A percentile compares a stretch with the other conserved stretches of the same genome.
These are phyloP conservation scores for Druceiella hillmani DNA, from an alignment of 2,888 invertebrate species.

Conservation along the genomic window DNA sequence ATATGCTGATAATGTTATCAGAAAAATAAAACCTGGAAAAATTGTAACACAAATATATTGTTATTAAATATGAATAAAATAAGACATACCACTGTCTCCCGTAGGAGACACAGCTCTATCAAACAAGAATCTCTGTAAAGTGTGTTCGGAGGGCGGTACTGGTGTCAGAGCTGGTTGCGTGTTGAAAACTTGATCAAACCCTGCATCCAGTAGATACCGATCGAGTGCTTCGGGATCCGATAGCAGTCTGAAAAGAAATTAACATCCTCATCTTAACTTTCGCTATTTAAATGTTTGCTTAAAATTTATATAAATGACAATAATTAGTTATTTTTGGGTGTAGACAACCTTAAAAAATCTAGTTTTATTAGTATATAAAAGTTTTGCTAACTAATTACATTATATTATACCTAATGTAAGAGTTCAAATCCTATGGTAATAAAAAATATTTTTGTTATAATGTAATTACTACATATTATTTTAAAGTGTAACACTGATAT, in stretches of 20 bases:
- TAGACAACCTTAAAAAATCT: no score
- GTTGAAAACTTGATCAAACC: constrained; percentile 70
- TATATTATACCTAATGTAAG: neutral
- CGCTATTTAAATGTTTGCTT: no score
- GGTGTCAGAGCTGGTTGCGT: constrained; percentile 43
- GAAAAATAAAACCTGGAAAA: constrained; percentile 40
- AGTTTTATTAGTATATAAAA: no score
- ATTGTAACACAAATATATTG: constrained; percentile 35
- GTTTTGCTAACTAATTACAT: no score
- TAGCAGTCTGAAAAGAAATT: constrained; percentile 54
- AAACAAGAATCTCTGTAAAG: constrained; percentile 37
- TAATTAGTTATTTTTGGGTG: no score
- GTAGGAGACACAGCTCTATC: no score
- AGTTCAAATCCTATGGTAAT: neutral
- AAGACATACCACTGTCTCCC: no score
- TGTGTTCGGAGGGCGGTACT: constrained; percentile 26
- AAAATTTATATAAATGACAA: constrained; percentile 1
- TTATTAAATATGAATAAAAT: constrained; percentile 33
- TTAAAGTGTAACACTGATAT: no score
- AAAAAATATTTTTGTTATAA: no score
- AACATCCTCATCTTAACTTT: neutral
- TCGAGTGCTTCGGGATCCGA: constrained; percentile 85
- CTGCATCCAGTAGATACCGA: constrained; percentile 77
- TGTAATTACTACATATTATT: no score
- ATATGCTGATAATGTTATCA: constrained; percentile 17